phyloP scores from a whole-genome alignment of 2,797 vertebrate genomes.

The Smutsia gigantea region DNA sequence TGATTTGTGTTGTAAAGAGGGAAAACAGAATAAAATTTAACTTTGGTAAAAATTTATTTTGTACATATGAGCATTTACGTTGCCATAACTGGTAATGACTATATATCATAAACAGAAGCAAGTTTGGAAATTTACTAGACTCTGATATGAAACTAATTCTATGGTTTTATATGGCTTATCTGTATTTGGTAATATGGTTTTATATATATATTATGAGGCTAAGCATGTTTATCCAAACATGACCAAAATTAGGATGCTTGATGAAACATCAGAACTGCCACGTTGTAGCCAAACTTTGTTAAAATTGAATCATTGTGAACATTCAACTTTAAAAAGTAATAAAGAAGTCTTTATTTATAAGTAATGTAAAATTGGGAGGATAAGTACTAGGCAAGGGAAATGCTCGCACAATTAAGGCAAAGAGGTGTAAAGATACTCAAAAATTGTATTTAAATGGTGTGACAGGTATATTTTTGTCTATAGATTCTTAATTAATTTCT shows the following conservation, averaged over 20 bases:
- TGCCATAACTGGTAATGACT: constrained; percentile 55
- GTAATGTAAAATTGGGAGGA: constrained; percentile 5
- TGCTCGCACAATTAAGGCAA: constrained; percentile 44
- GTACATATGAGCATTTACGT: constrained; percentile 33
- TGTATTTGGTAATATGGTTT: background rate
- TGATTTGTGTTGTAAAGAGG: constrained; percentile 39
- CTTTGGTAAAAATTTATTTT: constrained; percentile 58
- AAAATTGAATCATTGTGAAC: constrained; percentile 19
- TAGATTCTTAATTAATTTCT: constrained; percentile 47
- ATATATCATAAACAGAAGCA: constrained; percentile 11
- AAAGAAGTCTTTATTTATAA: constrained; percentile 25
- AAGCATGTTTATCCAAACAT: constrained; percentile 13
- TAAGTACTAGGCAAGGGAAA: background rate
- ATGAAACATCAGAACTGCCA: background rate
- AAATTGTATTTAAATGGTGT: background rate
- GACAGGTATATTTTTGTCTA: background rate
- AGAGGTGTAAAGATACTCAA: background rate
- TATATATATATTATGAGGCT: background rate
- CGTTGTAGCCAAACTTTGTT: constrained; percentile 1
- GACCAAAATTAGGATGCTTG: constrained; percentile 26
- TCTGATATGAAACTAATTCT: background rate
- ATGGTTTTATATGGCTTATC: background rate
- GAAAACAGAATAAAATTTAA: constrained; percentile 70
- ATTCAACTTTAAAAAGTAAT: background rate
- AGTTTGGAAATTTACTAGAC: constrained; percentile 25